phyloP scores from a whole-genome alignment of 2,113 vertebrate species.

The Notothenia coriiceps region DNA sequence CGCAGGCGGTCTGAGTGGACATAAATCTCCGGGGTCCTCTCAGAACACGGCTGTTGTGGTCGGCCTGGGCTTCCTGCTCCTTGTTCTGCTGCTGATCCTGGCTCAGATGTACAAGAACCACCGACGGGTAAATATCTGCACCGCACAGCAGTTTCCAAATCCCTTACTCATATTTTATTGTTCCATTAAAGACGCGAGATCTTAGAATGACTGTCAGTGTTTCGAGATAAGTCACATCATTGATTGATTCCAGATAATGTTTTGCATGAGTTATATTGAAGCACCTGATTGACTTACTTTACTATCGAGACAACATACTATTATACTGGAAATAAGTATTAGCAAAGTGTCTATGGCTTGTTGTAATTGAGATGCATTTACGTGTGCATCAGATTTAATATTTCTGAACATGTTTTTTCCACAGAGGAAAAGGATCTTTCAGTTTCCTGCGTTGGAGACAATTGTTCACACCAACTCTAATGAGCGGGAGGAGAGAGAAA shows the following conservation, averaged over 20 bases:
- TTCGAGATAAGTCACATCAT: constrained; percentile 2
- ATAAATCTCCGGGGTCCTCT: constrained; percentile 7
- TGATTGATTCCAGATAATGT: background rate
- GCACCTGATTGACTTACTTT: background rate
- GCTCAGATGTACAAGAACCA: constrained; percentile 81
- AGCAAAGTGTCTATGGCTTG: background rate
- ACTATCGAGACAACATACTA: background rate
- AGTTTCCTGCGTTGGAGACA: constrained; percentile 81
- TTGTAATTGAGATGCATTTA: background rate
- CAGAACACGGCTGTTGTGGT: constrained; percentile 27
- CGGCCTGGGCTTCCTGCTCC: constrained; percentile 69
- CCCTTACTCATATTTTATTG: background rate
- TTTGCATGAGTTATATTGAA: background rate
- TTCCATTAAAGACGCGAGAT: background rate
- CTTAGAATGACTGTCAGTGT: background rate
- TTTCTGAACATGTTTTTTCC: background rate
- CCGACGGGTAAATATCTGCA: constrained; percentile 73
- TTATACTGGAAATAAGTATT: no score
- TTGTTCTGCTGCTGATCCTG: constrained; percentile 76
- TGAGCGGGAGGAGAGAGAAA: constrained; percentile 73
- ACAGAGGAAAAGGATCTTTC: constrained; percentile 79
- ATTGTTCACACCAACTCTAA: constrained; percentile 78
- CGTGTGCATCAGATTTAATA: no score
- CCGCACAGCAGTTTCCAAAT: background rate
- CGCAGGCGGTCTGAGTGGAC: constrained; percentile 64